These are phyloP conservation scores for Dendroctonus ponderosae DNA, from an alignment of 1,140 invertebrate species.

Conservation along the genomic window DNA sequence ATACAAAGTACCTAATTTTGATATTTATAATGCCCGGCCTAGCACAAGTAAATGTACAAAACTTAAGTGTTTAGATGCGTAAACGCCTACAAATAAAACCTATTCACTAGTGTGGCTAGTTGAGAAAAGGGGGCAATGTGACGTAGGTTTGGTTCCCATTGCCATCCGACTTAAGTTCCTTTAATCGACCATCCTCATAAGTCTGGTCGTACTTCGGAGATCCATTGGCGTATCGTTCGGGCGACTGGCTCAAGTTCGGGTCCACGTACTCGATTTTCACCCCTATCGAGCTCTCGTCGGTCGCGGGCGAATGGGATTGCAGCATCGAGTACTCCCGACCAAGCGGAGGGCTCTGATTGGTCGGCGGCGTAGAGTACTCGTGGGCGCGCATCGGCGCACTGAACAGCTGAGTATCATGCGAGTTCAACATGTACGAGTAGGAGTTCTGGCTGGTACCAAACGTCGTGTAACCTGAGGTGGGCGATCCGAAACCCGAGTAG, in stretches of 20 bases:
- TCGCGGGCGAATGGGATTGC: slow-evolving; percentile 60
- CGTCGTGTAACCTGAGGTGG: slow-evolving; percentile 45
- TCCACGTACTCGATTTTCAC: slow-evolving; percentile 51
- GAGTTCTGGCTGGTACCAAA: slow-evolving; percentile 54
- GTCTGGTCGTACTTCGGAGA: slow-evolving; percentile 62
- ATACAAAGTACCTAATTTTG: not conserved
- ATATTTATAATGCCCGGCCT: slow-evolving; percentile 11
- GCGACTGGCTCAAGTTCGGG: slow-evolving; percentile 50
- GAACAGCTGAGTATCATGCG: slow-evolving; percentile 66
- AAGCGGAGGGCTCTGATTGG: slow-evolving; percentile 57
- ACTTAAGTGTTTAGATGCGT: not conserved
- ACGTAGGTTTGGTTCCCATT: slow-evolving; percentile 63
- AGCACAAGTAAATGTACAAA: not conserved
- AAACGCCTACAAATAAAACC: not conserved
- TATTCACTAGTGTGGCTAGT: too few relatives aligned
- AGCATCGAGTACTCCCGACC: slow-evolving; percentile 67
- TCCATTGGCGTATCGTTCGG: slow-evolving; percentile 52
- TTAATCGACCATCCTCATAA: slow-evolving; percentile 55
- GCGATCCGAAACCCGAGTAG: slow-evolving; percentile 61
- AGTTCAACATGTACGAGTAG: slow-evolving; percentile 67
- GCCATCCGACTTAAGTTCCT: slow-evolving; percentile 63
- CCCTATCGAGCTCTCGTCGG: slow-evolving; percentile 56
- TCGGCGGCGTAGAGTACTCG: slow-evolving; percentile 61
- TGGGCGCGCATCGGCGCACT: slow-evolving; percentile 58
- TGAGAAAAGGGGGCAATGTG: slow-evolving; percentile 73